phyloP scores from a whole-genome alignment of 2,113 vertebrate genomes.

The Equus quagga region DNA sequence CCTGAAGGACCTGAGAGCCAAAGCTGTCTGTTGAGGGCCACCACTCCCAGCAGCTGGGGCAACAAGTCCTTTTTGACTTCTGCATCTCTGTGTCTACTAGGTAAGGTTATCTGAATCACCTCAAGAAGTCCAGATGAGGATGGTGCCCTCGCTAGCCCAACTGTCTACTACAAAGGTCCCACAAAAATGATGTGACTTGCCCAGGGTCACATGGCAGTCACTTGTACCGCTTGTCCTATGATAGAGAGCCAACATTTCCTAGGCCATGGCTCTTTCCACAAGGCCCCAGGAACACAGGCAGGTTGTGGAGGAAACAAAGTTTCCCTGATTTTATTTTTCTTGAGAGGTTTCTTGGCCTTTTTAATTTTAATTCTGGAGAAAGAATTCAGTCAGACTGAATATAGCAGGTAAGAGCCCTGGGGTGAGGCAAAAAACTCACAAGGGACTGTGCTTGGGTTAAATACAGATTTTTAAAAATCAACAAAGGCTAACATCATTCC shows the following conservation, averaged over 20 bases:
- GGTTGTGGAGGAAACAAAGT: neutral
- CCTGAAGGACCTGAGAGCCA: neutral
- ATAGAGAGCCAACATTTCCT: neutral
- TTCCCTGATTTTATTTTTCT: neutral
- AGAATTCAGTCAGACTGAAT: neutral
- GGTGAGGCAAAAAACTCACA: neutral
- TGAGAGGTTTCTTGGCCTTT: neutral
- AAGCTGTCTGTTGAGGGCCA: neutral
- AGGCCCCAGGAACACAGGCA: neutral
- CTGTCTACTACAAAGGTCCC: neutral
- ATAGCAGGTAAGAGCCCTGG: neutral
- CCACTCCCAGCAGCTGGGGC: neutral
- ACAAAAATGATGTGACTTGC: neutral
- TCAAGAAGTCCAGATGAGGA: neutral
- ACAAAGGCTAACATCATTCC: neutral
- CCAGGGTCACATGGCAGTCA: neutral
- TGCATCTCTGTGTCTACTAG: rapidly evolving
- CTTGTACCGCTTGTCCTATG: neutral
- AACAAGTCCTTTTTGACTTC: neutral
- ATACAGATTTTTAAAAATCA: neutral
- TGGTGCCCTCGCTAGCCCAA: neutral
- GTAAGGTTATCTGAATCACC: neutral
- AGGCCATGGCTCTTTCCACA: neutral
- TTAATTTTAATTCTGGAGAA: neutral
- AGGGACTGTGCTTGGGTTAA: neutral